Evolutionary conservation across 1,140 invertebrate species (phyloP), one percentile per base, ranked within the genome.

Genomic region (Ceratina australensis): DNA sequence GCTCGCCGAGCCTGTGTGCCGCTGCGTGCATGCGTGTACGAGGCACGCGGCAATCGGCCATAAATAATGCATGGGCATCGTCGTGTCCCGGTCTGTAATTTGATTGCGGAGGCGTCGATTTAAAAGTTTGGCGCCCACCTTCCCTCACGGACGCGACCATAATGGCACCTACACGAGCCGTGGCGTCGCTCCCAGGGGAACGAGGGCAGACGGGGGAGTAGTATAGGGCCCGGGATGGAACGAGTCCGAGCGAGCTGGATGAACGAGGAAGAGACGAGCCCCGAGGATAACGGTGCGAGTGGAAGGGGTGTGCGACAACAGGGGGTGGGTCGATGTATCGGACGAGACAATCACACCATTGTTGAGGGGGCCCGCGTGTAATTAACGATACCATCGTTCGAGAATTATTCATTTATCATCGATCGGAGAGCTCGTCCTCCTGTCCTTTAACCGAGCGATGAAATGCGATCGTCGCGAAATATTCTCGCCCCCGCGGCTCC

Each of bases 21-120:
- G 57, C 28, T 18, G 56, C 47, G 24, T 15, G 33, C 16, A 15
- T 49, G 63, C 65, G 60, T 28, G 78, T 85, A 78, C 74, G 66
- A 86, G 88, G 86, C 86, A 87, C 87, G 86, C 87, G 86, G 87
- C 83, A 82, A 42, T 87, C 79, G 84, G 85, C 82, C 85, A 90
- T 90, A 89, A 90, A 89, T 90, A 89, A 90, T 90, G 87, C 86
- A 89, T 90, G 83, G 85, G 83, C 85, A 81, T 69, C 79, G 69
- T 76, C 86, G 81, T 89, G 86, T 88, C 87, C 83, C 82, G 84
- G 80, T 81, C 88, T 90, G 87, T 89, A 90, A 90, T 90, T 90
- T 90, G 85, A 90, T 89, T 88, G 88, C 83, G 89, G 88, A 88
- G 89, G 89, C 89, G 89, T 89, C 80, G 82, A 86, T 86, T 88